Conservation (phyloP, 2,888 invertebrate genomes). For the Ormyrus nitidulus region DNA sequence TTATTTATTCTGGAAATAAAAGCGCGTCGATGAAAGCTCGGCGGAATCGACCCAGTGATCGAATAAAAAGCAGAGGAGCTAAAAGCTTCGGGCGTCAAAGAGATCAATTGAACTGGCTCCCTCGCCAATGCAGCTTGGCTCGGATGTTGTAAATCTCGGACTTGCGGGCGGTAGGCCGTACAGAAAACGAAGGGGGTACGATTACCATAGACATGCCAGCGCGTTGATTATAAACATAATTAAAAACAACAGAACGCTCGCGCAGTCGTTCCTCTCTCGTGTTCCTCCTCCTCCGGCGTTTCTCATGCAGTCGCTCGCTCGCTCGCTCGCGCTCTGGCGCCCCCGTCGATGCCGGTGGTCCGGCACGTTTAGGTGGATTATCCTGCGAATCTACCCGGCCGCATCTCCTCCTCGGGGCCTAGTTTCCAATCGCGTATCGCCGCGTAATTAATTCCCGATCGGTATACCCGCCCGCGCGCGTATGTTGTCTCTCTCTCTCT, state of each 20-base stretch:
- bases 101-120: background rate
- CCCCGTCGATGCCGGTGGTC: slow-evolving; percentile 73
- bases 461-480: slow-evolving; percentile 60
- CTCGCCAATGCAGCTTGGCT: slow-evolving; percentile 1
- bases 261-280: slow-evolving; percentile 58
- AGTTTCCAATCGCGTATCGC: slow-evolving; percentile 58
- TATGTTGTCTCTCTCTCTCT: slow-evolving; percentile 10
- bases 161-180: slow-evolving; percentile 23
- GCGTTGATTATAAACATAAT: slow-evolving; percentile 75
- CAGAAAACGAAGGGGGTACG: slow-evolving; percentile 42
- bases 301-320: background rate
- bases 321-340: slow-evolving; percentile 54
- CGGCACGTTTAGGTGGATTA: slow-evolving; percentile 67
- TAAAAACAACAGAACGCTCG: slow-evolving; percentile 71
- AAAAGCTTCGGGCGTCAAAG: slow-evolving; percentile 2
- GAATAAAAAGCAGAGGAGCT: background rate
- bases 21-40: slow-evolving; percentile 7
- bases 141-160: slow-evolving; percentile 46
- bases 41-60: too few relatives aligned
- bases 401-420: slow-evolving; percentile 26
- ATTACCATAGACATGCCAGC: slow-evolving; percentile 72
- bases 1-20: too few relatives aligned
- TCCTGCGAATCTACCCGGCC: slow-evolving; percentile 63
- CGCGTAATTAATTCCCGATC: slow-evolving; percentile 63
- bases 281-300: slow-evolving; percentile 8